Conservation (phyloP, 2,888 invertebrate species). For the Hybos culiciformis region DNA sequence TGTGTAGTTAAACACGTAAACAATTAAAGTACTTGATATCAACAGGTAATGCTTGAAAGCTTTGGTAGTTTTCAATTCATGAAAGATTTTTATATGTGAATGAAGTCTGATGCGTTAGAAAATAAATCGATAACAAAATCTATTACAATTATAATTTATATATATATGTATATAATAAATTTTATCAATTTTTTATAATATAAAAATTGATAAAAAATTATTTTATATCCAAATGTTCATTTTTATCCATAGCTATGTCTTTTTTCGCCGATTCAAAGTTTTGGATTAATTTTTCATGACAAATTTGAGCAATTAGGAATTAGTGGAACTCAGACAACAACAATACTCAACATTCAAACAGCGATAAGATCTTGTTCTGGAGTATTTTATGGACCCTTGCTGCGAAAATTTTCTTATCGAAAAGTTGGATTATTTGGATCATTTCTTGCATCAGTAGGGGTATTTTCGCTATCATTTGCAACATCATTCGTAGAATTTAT, state of each 20-base stretch:
- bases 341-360: slow-evolving; percentile 55
- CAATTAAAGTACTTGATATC: too few species aligned
- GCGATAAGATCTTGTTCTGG: slow-evolving; percentile 55
- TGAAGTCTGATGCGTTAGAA: too few species aligned
- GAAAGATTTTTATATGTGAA: too few species aligned
- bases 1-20: too few species aligned
- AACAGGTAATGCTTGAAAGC: too few species aligned
- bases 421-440: slow-evolving; percentile 47
- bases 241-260: slow-evolving; percentile 45
- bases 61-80: too few species aligned
- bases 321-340: slow-evolving; percentile 50
- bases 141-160: too few species aligned
- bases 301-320: slow-evolving; percentile 47
- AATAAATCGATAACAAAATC: too few species aligned
- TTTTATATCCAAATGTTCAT: not conserved
- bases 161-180: too few species aligned
- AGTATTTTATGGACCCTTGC: slow-evolving; percentile 51
- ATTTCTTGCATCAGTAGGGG: slow-evolving; percentile 39
- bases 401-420: slow-evolving; percentile 46
- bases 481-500: slow-evolving; percentile 44
- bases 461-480: slow-evolving; percentile 43
- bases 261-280: slow-evolving; percentile 54
- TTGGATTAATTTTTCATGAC: slow-evolving; percentile 54
- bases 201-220: not conserved
- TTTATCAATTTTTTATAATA: not conserved